Base-by-base conservation (phyloP, 2,797 vertebrate species). In the Zalophus californianus region DNA sequence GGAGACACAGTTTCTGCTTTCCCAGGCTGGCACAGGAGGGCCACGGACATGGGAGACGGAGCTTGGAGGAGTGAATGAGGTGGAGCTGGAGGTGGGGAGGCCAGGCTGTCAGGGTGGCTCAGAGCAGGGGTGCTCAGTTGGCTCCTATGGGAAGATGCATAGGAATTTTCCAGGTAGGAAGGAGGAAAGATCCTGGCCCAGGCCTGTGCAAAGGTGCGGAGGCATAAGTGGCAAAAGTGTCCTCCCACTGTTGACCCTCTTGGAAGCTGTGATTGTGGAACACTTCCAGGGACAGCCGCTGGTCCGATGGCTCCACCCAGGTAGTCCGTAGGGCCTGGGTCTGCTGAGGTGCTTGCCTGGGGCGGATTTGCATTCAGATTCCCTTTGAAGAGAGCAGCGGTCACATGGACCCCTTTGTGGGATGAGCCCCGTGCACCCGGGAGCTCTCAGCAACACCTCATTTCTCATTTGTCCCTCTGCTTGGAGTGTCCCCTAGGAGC, bases 131-230 rank as follows among this genome's bases (percentile, higher is more conserved):
- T 9, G 70, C 86, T 25, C 27, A 25, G 35, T 5, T 16, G 14
- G 20, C 54, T 16, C 7, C 0, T 16, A 0, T 35, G 3, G 38
- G 64, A 44, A 32, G 27, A 27, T 3, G 50, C 15, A 0, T 15
- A 11, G 84, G 38, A 10, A 20, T 52, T 50, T 82, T 68, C 50
- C 23, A 16, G 44, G 70, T 27, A 8, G 25, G 8, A 41, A 21
- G 38, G 27, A 82, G 48, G 25, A 14, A 8, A 25, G 50, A 2
- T 29, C 3, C 15, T 5, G 41, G 8, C 35, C 18, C 29, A 25
- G 44, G 21, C 52, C 23, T 3, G 4, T 41, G 8, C 13, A 12
- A 27, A 93, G 70, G 54, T 50, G 4, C 29, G 2, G n/a, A 79
- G n/a, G 60, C 29, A 0, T 18, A 29, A 20, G 50, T 7, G 0